Evolutionary conservation across 2,113 vertebrate species (phyloP), one percentile per base, ranked within the genome.

Genomic region (Spea multiplicata): DNA sequence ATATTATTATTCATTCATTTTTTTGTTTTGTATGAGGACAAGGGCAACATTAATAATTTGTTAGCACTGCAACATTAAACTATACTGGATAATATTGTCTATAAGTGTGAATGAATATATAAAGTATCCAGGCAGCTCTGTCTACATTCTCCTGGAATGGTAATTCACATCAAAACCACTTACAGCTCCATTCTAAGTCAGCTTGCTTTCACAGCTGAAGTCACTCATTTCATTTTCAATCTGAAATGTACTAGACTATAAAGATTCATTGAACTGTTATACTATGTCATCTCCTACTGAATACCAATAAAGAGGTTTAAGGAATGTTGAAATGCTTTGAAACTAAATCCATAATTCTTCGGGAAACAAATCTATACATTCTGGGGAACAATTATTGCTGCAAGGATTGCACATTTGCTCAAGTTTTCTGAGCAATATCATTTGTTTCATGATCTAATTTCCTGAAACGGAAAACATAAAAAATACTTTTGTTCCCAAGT

Each of bases 281-380:
- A 71, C 66, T 71, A 68, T 50, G 74, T 76, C 65, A 68, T 78
- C 68, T 78, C 61, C 76, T 52, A 64, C 68, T 70, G 76, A 55
- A 78, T 78, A 78, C 76, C 76, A 78, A 78, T 71, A 71, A 78
- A 64, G 57, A 17, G 61, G 76, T 57, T 78, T 71, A 71, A 65
- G 70, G 44, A 62, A 71, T 64, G 67, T 55, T 13, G 57, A 64
- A 17, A 52, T 47, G 44, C 17, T 62, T 9, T 71, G 76, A 78
- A 78, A 71, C n/a, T 71, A 78, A 78, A 78, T 78, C 76, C 55
- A 78, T 78, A 78, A 78, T 59, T 78, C 76, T 78, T 78, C 50
- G 57, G 59, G 30, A 71, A 71, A 64, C 76, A 78, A 71, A 78
- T 71, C 68, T 71, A 71, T 78, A 71, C 50, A 69, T 65, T 78